Evolutionary conservation across 2,888 invertebrate species (phyloP), one percentile per base, ranked within the genome.

Genomic region (Eurytoma adleriae): DNA sequence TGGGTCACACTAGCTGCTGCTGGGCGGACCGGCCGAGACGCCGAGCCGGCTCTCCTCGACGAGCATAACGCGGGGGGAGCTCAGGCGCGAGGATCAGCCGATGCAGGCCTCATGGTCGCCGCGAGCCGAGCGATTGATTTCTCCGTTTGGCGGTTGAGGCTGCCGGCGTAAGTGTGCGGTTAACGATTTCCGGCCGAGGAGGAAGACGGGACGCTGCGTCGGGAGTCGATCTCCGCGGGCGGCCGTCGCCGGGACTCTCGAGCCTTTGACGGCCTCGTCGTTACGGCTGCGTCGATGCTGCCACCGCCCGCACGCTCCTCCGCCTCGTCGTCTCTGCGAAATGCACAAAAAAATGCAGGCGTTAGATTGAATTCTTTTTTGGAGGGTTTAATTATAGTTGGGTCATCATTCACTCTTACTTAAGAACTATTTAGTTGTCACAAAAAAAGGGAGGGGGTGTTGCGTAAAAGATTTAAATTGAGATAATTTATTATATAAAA

Each of bases 101-200:
- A 16, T 64, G 30, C 2, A 16, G 18, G 16, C 12, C 16, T 1
- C 40, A 2, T 10, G 2, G 3, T 0, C 12, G 20, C 24, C 59
- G 20, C 24, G 14, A 14, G 4, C 5, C 70, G 10, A 7, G 12
- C 61, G 61, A 72, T 71, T 71, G 59, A 24, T 59, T 71, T 71
- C 48, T 48, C 27, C 59, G 59, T 48, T 50, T 48, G 64, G 2
- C 20, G 20, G 14, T 20, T 1, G 20, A 20, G 20, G 12, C 48
- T 48, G 18, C 27, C 14, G 18, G 57, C 54, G 18, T 13, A 40
- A 4, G 16, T 12, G 54, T n/a, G 30, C 69, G 57, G n/a, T 24
- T 71, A 71, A 61, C 59, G 70, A 59, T 71, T 48, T 64, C 48
- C 40, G 59, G 14, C 14, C 20, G 71, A 61, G 14, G 62, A 62